A percentile compares a stretch with the other conserved stretches of the same genome.
Evolutionary conservation across 1,140 invertebrate species (phyloP).

Genomic region (Pseudoatta argentina): DNA sequence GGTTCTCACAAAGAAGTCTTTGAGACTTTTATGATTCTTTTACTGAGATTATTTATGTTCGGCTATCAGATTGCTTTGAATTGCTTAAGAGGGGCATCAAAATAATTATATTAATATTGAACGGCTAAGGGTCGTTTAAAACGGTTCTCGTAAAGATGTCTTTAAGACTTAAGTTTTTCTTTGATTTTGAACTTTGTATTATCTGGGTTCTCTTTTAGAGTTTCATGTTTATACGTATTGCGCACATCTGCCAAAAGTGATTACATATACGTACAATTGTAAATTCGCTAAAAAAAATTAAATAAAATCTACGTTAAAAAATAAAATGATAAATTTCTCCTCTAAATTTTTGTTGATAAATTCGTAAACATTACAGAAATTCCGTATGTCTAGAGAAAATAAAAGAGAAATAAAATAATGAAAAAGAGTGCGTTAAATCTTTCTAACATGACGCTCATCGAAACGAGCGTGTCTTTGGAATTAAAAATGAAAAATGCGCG

Average conservation of each 20-base stretch:
- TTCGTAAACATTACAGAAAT: conserved; percentile 1
- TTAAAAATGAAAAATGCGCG: conserved; percentile 39
- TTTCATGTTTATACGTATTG: conserved; percentile 17
- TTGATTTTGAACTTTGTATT: too few species aligned
- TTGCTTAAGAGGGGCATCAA: too few species aligned
- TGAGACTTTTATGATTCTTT: too few species aligned
- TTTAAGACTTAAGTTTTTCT: too few species aligned
- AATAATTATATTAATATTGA: too few species aligned
- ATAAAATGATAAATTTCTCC: neutral
- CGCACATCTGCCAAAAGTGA: conserved; percentile 17
- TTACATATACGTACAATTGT: conserved; percentile 28
- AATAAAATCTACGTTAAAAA: conserved; percentile 9
- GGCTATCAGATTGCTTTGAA: too few species aligned
- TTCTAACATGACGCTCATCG: neutral
- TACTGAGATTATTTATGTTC: too few species aligned
- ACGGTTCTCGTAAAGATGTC: too few species aligned
- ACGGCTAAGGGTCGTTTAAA: too few species aligned
- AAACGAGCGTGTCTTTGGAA: conserved; percentile 41
- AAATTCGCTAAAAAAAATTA: neutral
- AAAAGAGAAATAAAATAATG: neutral
- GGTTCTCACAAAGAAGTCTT: too few species aligned
- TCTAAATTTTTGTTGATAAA: neutral
- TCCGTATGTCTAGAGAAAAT: neutral
- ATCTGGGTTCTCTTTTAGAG: conserved; percentile 1
- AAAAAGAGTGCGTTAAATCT: neutral